Evolutionary conservation across 2,797 vertebrate genomes (phyloP), one percentile per base, ranked within the genome.

Genomic region (Enteromius thamalakanensis): DNA sequence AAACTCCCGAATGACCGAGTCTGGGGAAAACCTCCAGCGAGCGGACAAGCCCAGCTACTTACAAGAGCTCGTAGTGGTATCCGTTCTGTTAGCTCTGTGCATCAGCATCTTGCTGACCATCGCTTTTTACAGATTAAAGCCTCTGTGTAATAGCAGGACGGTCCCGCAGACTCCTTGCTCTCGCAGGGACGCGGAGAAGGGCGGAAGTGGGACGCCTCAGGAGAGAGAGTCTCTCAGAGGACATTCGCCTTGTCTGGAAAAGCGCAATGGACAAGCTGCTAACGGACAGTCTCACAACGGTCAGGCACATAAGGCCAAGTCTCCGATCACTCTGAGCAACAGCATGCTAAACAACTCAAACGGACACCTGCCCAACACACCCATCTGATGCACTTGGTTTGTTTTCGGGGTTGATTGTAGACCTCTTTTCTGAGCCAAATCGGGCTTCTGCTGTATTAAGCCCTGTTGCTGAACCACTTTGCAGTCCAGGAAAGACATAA

Each of bases 321-420:
- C 79, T 21, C 32, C 80, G 10, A 49, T 78, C 21, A 45, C 45
- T 0, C 55, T 85, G 3, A 88, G 89, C 82, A 93, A 92, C 0
- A 88, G 90, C 2, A 80, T 87, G 0, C 79, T 89, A 2, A 89
- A 87, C 9, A 89, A 87, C n/a, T 93, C 92, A 2, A 94, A 93
- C 3, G 93, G 93, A 0, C 92, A 94, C 86, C 88, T 95, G 29
- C 93, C 93, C 53, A 95, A 95, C 90, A 93, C 89, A 9, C 94
- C 94, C 3, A 92, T 94, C 83, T 94, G 88, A 93, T 17, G 29
- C 12, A 21, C 67, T 32, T 6, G 6, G 26, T 26, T 62, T 2
- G 26, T 32, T 23, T 21, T 21, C 8, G 37, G 1, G 32, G 19
- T 67, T 67, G 37, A 32, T 37, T 21, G 23, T 47, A 47, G 64